Base-by-base conservation (phyloP, 2,113 vertebrate genomes). In the Silurus glanis region DNA sequence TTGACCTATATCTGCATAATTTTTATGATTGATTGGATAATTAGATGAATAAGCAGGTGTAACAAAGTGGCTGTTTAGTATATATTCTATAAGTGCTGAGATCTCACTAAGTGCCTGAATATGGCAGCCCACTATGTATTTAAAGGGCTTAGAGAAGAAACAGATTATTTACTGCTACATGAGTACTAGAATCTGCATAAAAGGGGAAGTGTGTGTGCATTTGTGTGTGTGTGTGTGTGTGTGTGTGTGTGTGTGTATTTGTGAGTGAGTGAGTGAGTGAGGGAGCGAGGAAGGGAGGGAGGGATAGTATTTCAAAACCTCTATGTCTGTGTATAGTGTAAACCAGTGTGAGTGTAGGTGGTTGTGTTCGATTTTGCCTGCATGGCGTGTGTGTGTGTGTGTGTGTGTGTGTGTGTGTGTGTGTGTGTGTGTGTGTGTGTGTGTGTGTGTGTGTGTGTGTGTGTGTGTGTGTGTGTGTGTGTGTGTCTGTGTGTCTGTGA, bases 361-460 rank as follows among this genome's bases (percentile, higher is more conserved):
- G 25, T 6, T 25, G 17, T 56, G 55, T 56, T 56, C 55, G 13
- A 4, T 56, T 56, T 1, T 56, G 55, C 55, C 37, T 3, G 37
- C 37, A 37, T 37, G 2, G 37, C 37, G 2, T 37, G 37, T 37
- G 37, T 37, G 37, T 21, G 61, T 53, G 64, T 82, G 64, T 53
- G 82, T 72, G 83, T 90, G 80, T 86, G 45, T 78, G 90, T 80
- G 88, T 82, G 67, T 88, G 85, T 87, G 80, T 79, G 28, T 84
- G 76, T 71, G 51, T 85, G 47, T 83, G 83, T 59, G 64, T 82
- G 64, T 53, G 82, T 72, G 83, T 90, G 80, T 86, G 45, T 78
- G 90, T 80, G 88, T 82, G 67, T 88, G 85, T 87, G 80, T 79
- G 28, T 84, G 76, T 71, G 51, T 85, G 47, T 83, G 79, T 64